Evolutionary conservation across 2,797 vertebrate genomes (phyloP), one percentile per base, ranked within the genome.

Genomic region (Percopsis omiscomaycus): DNA sequence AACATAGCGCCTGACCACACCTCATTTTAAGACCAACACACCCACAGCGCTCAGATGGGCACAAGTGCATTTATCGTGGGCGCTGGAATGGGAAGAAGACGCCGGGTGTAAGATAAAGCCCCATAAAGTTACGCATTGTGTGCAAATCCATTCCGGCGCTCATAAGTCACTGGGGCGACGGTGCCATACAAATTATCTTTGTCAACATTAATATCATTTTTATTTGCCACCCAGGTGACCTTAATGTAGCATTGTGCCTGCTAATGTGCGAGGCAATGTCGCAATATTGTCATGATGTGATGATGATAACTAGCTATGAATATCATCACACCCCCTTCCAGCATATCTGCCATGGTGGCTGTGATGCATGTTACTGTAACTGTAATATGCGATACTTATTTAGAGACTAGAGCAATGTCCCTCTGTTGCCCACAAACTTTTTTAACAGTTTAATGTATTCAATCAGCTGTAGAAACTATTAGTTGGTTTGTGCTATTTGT

Each of bases 261-360:
- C 79, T 86, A 83, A 87, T 88, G 82, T 71, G 65, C 54, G 0
- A 69, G 45, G 73, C 84, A 64, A 73, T 59, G 64, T 59, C 57
- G 74, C 62, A 66, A 80, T 86, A 82, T 83, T 81, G 80, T 80
- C 77, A 62, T 80, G 80, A 79, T 73, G 45, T 79, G 84, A 84
- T 84, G 78, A 86, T 78, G 83, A 87, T 81, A 84, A 84, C 78
- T 11, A 62, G 62, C 81, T 69, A 83, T 88, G 88, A 89, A 87
- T 89, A 80, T 82, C 76, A 86, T 85, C 79, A 79, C 61, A 82
- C 79, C 71, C 77, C 75, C 59, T 74, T 82, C 80, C 75, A 59
- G 74, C 66, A 59, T 58, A 63, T 71, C 66, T 58, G 30, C 75
- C 69, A 66, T 66, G 73, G 69, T 56, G 66, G 77, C 75, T 59